Base-by-base conservation (phyloP, 2,113 vertebrate genomes). In the Cyanistes caeruleus region DNA sequence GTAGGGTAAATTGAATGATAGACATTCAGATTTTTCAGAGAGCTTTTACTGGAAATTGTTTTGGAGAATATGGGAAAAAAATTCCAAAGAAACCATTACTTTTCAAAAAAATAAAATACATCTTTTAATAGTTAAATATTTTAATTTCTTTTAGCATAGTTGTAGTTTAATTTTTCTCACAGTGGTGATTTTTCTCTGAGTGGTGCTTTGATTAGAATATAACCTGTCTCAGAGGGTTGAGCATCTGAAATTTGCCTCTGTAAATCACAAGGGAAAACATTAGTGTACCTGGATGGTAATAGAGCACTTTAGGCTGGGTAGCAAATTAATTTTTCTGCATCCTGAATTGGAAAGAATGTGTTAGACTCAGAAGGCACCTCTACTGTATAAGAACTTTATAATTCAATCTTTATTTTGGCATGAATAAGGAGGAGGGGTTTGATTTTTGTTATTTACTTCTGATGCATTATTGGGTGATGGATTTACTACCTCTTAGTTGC, bases 271-370 rank as follows among this genome's bases (percentile, higher is more conserved):
- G 52, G 30, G 63, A 84, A 76, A 60, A 15, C 21, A 39, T 69
- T 35, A 25, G 10, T 59, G 20, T 70, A 49, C 35, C 44, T 72
- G 23, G 41, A 20, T 72, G 49, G 24, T 75, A 64, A 22, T 37
- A 68, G 30, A 89, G 55, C 72, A 77, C 11, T 75, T 82, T 93
- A 39, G 52, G 3, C 68, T 84, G 56, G 19, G 17, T 44, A 89
- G 68, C 41, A 85, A 70, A 83, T 82, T 79, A 62, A 33, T 73
- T 88, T 94, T 94, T 89, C 46, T 93, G 18, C n/a, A 49, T 83
- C 31, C 37, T 88, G 70, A 73, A 53, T 43, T 69, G 33, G 58
- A 73, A 93, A 55, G 46, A 93, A 44, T 41, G 19, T 72, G 35
- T 43, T 87, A 75, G 70, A 69, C 75, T 93, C 79, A 69, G 28